Evolutionary conservation across 92 coral and sea anemone genomes (phyloP), one percentile per base, ranked within the genome.

Genomic region (Porites rus): DNA sequence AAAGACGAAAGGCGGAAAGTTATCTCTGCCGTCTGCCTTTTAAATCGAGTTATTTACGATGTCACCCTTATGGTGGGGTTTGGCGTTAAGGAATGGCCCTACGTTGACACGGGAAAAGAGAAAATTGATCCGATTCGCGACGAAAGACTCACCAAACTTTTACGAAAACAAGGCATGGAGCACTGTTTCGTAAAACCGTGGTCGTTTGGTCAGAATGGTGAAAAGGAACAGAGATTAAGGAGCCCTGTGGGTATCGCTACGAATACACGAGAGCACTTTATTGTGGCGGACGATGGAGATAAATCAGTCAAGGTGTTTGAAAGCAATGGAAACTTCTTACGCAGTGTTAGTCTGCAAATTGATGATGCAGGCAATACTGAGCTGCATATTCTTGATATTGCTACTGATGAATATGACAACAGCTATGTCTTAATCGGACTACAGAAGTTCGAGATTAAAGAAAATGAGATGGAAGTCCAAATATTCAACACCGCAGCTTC

Each of bases 91-190:
- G 61, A 19, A 8, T 19, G 61, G 80, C 80, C 80, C 18, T 7
- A 43, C 31, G 22, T 69, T 17, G 74, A 69, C 46, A 76, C 38
- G 7, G 80, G 80, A 17, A n/a, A 50, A 54, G 31, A 52, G 18
- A 76, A 14, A n/a, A 50, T 76, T 21, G 43, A 52, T 50, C 80
- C 80, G 61, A 10, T 56, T 56, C 61, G 61, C 10, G 61, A 56
- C 61, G 61, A 56, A 56, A 56, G 61, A 56, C 13, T 56, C 8
- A 21, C 51, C 7, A 58, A 28, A 58, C 13, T 21, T 11, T 1
- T 77, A 51, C 54, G 51, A 0, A 50, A 52, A 59, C 51, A 46
- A 20, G 77, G 77, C 14, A 25, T 59, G 82, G 82, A 62, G 66
- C 66, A 62, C 20, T 62, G n/a, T 14, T 62, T 16, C n/a, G 8